Percentiles rank a stretch among this genome's conserved stretches.
Evolutionary conservation across 1,140 invertebrate species (phyloP).

Genomic region (Harpegnathos saltator): DNA sequence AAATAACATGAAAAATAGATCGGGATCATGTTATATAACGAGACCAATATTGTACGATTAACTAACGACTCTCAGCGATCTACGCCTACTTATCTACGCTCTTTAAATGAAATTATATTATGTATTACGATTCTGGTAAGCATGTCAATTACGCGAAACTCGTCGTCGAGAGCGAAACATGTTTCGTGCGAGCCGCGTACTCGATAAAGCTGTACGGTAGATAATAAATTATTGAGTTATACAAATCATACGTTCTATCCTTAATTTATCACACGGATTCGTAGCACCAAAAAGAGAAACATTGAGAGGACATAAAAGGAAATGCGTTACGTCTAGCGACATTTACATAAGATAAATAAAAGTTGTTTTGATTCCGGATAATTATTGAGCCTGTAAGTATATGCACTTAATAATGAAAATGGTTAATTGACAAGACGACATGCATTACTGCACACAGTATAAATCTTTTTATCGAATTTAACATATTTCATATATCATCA

Average conservation of each 20-base stretch:
- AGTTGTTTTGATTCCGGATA: conserved; percentile 1
- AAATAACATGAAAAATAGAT: neutral
- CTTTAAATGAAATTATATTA: conserved; percentile 14
- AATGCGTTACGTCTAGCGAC: neutral
- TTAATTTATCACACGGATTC: conserved; percentile 37
- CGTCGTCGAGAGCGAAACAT: neutral
- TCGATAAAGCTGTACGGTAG: conserved; percentile 30
- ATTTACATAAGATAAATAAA: neutral
- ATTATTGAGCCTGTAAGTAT: conserved; percentile 27
- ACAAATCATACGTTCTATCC: conserved; percentile 31
- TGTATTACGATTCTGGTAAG: conserved; percentile 29
- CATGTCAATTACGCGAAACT: conserved; percentile 7
- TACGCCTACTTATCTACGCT: neutral
- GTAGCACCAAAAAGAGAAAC: neutral
- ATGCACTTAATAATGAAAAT: conserved; percentile 15
- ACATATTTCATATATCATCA: too few species aligned
- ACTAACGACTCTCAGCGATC: conserved; percentile 22
- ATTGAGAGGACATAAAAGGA: neutral
- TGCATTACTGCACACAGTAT: too few species aligned
- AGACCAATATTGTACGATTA: conserved; percentile 19
- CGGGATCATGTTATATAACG: conserved; percentile 18
- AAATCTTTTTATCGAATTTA: too few species aligned
- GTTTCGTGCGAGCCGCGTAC: neutral
- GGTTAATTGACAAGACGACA: neutral
- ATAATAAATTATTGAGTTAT: conserved; percentile 56